phyloP scores from a whole-genome alignment of 23 tunicate genomes.

The Styela clava region DNA sequence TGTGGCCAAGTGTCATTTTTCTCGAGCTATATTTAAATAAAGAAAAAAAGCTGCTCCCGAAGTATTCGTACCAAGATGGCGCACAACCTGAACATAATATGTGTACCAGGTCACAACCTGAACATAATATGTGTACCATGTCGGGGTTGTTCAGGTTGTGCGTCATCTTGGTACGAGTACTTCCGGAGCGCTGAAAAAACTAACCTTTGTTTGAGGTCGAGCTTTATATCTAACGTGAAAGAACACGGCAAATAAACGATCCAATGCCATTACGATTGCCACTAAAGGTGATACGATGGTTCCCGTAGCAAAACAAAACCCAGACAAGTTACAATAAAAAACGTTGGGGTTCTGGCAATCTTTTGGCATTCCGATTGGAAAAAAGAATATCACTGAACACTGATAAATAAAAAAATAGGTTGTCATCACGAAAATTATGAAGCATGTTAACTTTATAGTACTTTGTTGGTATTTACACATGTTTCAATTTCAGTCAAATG shows the following conservation, averaged over 20 bases:
- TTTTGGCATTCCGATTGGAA: constrained; percentile 38
- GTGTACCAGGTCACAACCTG: too few relatives aligned
- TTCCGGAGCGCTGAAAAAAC: too few relatives aligned
- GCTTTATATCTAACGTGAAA: constrained; percentile 54
- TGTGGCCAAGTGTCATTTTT: too few relatives aligned
- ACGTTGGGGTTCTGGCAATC: constrained; percentile 34
- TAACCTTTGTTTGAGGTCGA: constrained; percentile 39
- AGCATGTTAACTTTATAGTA: neutral
- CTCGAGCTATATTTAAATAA: too few relatives aligned
- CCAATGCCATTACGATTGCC: constrained; percentile 57
- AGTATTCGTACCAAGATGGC: too few relatives aligned
- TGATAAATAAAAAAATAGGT: constrained; percentile 9
- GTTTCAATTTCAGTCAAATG: too few relatives aligned
- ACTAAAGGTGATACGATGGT: constrained; percentile 53
- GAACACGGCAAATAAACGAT: constrained; percentile 46
- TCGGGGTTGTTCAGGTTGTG: too few relatives aligned
- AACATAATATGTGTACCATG: too few relatives aligned
- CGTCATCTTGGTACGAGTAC: too few relatives aligned
- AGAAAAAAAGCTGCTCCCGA: too few relatives aligned
- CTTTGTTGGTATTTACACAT: too few relatives aligned
- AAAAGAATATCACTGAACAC: constrained; percentile 41
- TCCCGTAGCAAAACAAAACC: constrained; percentile 33
- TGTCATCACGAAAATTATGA: neutral
- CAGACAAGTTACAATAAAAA: constrained; percentile 21
- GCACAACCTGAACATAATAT: too few relatives aligned